phyloP scores from a whole-genome alignment of 2,113 vertebrate species.

The Ammospiza nelsoni region DNA sequence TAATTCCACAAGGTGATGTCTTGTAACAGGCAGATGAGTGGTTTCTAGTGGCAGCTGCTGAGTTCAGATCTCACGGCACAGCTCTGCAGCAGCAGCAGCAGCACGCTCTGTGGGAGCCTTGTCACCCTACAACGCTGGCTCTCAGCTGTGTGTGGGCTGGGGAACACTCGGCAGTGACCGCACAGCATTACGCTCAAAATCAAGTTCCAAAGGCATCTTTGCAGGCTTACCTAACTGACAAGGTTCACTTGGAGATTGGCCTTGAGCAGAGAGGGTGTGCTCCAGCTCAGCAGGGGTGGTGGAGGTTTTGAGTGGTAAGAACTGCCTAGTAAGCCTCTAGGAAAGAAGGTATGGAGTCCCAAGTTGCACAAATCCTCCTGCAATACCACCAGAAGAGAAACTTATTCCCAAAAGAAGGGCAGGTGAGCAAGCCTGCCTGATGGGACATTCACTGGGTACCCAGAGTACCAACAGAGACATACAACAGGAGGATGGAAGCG shows the following conservation, averaged over 20 bases:
- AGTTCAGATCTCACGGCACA: not conserved
- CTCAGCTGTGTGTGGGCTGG: slow-evolving; percentile 29
- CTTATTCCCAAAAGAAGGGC: slow-evolving; percentile 68
- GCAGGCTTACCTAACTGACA: slow-evolving; percentile 71
- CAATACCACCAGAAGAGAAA: slow-evolving; percentile 72
- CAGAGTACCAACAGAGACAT: slow-evolving; percentile 10
- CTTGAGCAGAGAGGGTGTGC: slow-evolving; percentile 68
- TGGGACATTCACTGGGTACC: slow-evolving; percentile 45
- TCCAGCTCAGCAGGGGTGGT: slow-evolving; percentile 69
- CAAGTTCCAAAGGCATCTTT: slow-evolving; percentile 65
- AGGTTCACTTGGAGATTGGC: slow-evolving; percentile 67
- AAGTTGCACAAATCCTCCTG: slow-evolving; percentile 71
- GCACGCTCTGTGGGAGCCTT: not conserved
- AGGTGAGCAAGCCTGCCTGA: slow-evolving; percentile 59
- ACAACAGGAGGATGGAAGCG: slow-evolving; percentile 4
- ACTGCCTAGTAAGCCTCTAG: slow-evolving; percentile 71
- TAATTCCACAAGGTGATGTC: not conserved
- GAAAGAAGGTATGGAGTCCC: slow-evolving; percentile 66
- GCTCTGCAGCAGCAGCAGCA: not conserved
- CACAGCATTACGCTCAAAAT: slow-evolving; percentile 52
- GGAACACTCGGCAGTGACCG: slow-evolving; percentile 38
- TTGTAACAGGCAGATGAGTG: not conserved
- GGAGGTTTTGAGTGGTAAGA: slow-evolving; percentile 68
- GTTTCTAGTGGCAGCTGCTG: slow-evolving; percentile 9
- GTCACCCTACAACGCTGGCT: not conserved